Percentiles rank a stretch among this genome's conserved stretches.
Conservation (phyloP, 2,888 invertebrate species). For the Dryomyza anilis region DNA sequence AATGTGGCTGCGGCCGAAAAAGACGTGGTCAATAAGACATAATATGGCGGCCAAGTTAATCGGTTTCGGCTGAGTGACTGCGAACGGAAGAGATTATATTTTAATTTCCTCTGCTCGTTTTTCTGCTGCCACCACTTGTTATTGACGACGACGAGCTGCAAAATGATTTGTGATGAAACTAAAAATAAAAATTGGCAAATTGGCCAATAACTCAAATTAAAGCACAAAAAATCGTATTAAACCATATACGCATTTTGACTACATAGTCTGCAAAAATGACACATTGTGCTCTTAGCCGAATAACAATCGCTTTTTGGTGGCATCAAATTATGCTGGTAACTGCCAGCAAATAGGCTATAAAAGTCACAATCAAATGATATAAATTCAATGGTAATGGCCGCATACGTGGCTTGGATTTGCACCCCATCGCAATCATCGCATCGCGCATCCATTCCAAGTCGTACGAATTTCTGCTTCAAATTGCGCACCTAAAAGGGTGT, state of each 20-base stretch:
- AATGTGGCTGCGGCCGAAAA: neutral
- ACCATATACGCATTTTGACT: too few species aligned
- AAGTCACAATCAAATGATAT: neutral
- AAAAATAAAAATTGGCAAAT: too few species aligned
- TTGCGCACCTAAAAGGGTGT: neutral
- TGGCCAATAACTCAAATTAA: too few species aligned
- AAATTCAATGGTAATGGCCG: conserved; percentile 4
- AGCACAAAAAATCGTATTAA: too few species aligned
- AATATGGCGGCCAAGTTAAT: conserved; percentile 3
- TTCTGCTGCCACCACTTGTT: neutral
- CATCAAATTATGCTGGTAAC: too few species aligned
- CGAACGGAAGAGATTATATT: neutral
- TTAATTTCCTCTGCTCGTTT: conserved; percentile 6
- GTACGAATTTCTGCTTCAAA: neutral
- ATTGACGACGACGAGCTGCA: too few species aligned
- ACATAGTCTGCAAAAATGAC: neutral
- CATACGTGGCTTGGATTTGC: neutral
- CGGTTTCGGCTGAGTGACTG: conserved; percentile 5
- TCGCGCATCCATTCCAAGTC: too few species aligned
- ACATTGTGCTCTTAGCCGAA: neutral
- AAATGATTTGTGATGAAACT: too few species aligned
- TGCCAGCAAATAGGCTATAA: neutral
- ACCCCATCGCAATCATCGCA: neutral
- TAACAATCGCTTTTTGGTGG: too few species aligned
- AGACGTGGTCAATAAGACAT: conserved; percentile 21